Conservation (phyloP, 2,888 invertebrate genomes). For the Diarsia dahlii region DNA sequence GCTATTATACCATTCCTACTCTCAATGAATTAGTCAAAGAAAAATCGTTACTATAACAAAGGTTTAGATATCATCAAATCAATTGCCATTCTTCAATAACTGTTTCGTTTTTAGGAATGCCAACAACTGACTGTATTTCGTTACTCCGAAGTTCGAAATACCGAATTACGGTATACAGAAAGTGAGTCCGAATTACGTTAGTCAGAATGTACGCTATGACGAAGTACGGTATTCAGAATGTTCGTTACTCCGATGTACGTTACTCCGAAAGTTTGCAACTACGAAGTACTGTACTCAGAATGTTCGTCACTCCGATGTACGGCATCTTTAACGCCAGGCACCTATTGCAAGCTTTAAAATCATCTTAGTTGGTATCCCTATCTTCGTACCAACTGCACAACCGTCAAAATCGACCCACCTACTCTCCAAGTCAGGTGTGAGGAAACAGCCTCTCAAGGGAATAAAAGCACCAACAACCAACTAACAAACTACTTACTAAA, state of each 20-base stretch:
- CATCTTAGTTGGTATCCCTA: neutral
- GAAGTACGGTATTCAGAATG: too few species aligned
- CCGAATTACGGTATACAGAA: too few species aligned
- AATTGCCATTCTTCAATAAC: neutral
- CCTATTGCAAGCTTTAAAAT: neutral
- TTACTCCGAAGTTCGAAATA: too few species aligned
- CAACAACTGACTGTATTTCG: too few species aligned
- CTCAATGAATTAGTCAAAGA: neutral
- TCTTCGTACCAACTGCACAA: neutral
- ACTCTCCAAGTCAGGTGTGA: neutral
- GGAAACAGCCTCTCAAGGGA: neutral
- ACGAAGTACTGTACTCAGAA: too few species aligned
- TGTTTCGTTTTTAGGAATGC: neutral
- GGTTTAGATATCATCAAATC: neutral
- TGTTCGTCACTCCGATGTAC: too few species aligned
- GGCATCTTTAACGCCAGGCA: neutral
- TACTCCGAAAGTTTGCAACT: too few species aligned
- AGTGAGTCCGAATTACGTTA: too few species aligned
- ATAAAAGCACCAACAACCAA: constrained; percentile 22
- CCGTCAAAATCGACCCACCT: neutral
- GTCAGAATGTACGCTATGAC: too few species aligned
- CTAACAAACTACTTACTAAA: constrained; percentile 34
- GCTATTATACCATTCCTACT: neutral
- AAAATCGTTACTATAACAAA: neutral
- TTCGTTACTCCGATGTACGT: too few species aligned